Evolutionary conservation across 2,797 vertebrate genomes (phyloP), one percentile per base, ranked within the genome.

Genomic region (Glyptemys insculpta): DNA sequence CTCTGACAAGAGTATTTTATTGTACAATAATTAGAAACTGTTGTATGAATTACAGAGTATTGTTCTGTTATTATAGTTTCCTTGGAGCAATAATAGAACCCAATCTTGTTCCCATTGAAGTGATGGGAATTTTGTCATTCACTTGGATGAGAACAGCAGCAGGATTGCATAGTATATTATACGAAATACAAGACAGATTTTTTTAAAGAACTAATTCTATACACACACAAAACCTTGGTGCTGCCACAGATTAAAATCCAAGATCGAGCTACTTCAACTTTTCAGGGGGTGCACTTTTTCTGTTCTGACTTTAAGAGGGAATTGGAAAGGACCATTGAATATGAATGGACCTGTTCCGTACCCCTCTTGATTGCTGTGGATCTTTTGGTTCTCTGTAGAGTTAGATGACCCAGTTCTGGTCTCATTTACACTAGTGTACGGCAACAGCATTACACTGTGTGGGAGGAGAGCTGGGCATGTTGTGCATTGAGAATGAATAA

Each of bases 361-460:
- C 93, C 93, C 92, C 89, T 93, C 91, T 92, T 96, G 85, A 96
- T 95, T 95, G 91, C 89, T 97, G 93, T 62, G 91, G n/a, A 94
- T 92, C 85, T 93, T 88, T 85, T 85, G 94, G 59, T 14, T 79
- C 89, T 29, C 44, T 78, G 74, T 10, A 31, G 74, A 76, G 29
- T 78, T 49, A 47, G 29, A 14, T 47, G 74, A 78, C 74, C 44
- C 74, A 78, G 49, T 78, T 78, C 74, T 47, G 31, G 29, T 49
- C 27, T 76, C 25, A 49, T 78, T 78, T 78, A 49, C 14, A 78
- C 25, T 47, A 29, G 44, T 49, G 27, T 78, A 49, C 4, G 8
- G 25, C 44, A 49, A 37, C 25, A 91, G 91, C 79, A 3, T 96
- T 97, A 89, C 88, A 89, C 93, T 83, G 34, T 81, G 93, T 91